Percentiles rank a stretch among this genome's conserved stretches.
phyloP scores from a whole-genome alignment of 37 sponge, comb jelly and placozoan genomes.

The Theonella swinhoei region DNA sequence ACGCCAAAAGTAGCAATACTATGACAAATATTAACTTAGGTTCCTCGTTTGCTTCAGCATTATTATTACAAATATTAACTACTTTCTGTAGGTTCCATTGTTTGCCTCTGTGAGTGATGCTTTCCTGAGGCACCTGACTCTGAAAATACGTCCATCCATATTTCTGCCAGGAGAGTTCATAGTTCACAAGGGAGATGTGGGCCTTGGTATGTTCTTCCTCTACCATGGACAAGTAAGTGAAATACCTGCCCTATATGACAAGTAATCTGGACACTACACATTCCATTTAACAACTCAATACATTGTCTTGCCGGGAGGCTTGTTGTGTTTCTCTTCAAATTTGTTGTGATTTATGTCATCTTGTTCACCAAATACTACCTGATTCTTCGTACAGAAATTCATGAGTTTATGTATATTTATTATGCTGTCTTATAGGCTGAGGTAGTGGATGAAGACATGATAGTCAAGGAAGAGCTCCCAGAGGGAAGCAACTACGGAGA shows the following conservation, averaged over 20 bases:
- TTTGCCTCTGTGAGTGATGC: slow-evolving; percentile 38
- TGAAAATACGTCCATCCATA: slow-evolving; percentile 56
- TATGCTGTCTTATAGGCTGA: slow-evolving; percentile 29
- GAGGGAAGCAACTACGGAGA: slow-evolving; percentile 45
- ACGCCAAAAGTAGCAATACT: too few species aligned
- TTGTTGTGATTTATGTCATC: too few species aligned
- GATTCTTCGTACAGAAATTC: too few species aligned
- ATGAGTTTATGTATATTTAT: not conserved
- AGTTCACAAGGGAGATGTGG: slow-evolving; percentile 72
- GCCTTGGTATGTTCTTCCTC: slow-evolving; percentile 59
- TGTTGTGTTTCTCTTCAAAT: too few species aligned
- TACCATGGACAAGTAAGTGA: slow-evolving; percentile 54
- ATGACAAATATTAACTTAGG: not conserved
- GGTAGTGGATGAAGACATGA: slow-evolving; percentile 9
- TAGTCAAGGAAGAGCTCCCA: slow-evolving; percentile 7
- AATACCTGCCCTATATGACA: too few species aligned
- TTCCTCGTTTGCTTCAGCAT: not conserved
- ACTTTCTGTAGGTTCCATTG: slow-evolving; percentile 36
- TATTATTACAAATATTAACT: not conserved
- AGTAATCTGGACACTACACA: not conserved
- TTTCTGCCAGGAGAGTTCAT: slow-evolving; percentile 76
- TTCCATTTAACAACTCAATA: not conserved
- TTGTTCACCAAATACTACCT: too few species aligned
- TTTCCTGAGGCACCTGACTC: slow-evolving; percentile 58
- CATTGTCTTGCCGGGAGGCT: too few species aligned